Percentiles rank a stretch among this genome's conserved stretches.
These are phyloP conservation scores for Linepithema humile DNA, from an alignment of 1,140 invertebrate genomes.

Conservation along the genomic window DNA sequence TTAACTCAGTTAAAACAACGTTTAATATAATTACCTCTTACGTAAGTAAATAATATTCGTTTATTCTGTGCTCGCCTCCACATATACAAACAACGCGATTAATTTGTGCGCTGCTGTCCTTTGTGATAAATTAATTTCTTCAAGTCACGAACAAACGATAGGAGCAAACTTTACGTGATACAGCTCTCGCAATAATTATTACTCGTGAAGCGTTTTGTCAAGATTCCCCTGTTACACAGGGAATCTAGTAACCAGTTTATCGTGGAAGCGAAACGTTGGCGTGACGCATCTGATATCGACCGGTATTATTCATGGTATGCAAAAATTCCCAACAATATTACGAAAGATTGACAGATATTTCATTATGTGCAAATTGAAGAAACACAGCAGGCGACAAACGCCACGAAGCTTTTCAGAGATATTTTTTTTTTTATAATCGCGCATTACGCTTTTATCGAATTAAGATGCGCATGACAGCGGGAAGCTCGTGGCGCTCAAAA, in stretches of 20 bases:
- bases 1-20: not conserved
- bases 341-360: not conserved
- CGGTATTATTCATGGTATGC: not conserved
- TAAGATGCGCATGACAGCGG: slow-evolving; percentile 17
- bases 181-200: not conserved
- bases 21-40: slow-evolving; percentile 7
- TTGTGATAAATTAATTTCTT: not conserved
- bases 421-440: not conserved
- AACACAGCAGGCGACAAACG: not conserved
- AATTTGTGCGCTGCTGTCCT: not conserved
- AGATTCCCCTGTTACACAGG: not conserved
- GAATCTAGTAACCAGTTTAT: slow-evolving; percentile 22
- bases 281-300: slow-evolving; percentile 7
- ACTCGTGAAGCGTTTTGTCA: not conserved
- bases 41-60: not conserved
- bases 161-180: not conserved
- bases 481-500: not conserved
- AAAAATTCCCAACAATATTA: not conserved
- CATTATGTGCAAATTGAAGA: not conserved
- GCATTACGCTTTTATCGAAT: slow-evolving; percentile 8
- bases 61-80: not conserved
- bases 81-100: not conserved
- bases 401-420: not conserved
- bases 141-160: not conserved
- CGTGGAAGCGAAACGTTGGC: not conserved